Evolutionary conservation across 2,797 vertebrate species (phyloP), one percentile per base, ranked within the genome.

Genomic region (Tachyglossus aculeatus): DNA sequence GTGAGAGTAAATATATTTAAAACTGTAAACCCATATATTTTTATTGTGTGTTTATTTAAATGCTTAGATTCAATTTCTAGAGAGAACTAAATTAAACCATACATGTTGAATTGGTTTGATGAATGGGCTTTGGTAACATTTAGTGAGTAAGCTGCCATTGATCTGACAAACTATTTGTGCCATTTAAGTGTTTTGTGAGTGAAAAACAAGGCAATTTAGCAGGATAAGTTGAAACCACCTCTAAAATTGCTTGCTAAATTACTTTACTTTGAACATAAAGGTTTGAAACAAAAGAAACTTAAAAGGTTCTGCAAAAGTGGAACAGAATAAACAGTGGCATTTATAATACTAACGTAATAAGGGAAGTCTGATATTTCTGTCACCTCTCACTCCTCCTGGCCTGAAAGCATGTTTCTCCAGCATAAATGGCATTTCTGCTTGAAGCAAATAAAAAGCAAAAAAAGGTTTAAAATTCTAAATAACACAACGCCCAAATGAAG

Each of bases 51-150:
- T 66, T 1, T 65, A 67, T 60, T 87, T 77, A 73, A 74, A 54
- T 38, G 48, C 13, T 29, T 66, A 80, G 3, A 25, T 78, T 82
- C 66, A 73, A 54, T 74, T 67, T 83, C n/a, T 70, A 77, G 86
- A 40, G 27, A 50, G 32, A 54, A 7, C 48, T 16, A 51, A 77
- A 29, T 31, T 78, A 67, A 81, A 27, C 37, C 25, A 8, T 72
- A 66, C 25, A 37, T 1, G 4, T 52, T 69, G 24, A 80, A 76
- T 80, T 48, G 22, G 5, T 41, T 64, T 76, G 63, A 81, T 74
- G 80, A 85, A 85, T 77, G 16, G 24, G 56, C 15, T 81, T 47
- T 16, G 41, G 1, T 62, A 77, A 65, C 18, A 51, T 76, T 84
- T 80, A 66, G 3, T 63, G 39, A 69, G 40, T 53, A 36, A 68